Evolutionary conservation across 2,888 invertebrate species (phyloP), one percentile per base, ranked within the genome.

Genomic region (Subacronicta megacephala): DNA sequence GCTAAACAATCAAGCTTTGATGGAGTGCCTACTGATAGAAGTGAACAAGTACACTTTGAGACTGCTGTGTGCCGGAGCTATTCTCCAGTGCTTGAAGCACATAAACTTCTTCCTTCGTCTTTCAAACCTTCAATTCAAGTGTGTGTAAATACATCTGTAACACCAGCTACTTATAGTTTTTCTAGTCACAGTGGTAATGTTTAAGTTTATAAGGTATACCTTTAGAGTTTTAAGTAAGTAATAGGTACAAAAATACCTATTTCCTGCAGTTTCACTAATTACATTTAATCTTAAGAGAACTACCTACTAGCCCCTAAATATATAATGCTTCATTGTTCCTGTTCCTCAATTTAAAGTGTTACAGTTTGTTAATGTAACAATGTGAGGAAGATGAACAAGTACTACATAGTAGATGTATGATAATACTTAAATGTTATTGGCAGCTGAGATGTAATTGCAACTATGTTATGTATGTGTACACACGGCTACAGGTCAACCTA

Each of bases 1-100:
- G 96, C 96, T 20, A 96, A 96, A 90, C 95, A 96, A 72, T 96
- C 96, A 68, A 97, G 95, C 79, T 95, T 96, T 87, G 96, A 96
- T 80, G 90, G 95, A 65, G 89, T 92, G 72, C 94, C 94, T 63
- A 77, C 84, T 42, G 94, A 94, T 60, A 90, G 90, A 75, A 89
- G 80, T 88, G 94, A 94, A 69, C 91, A 85, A 81, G 90, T 93
- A 59, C 91, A 93, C 81, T 94, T 93, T 88, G 94, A 94, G 67
- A 87, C 89, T 70, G 84, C 86, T 68, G 85, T 90, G 47, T 89
- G 90, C 78, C 86, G 83, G 71, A 94, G 90, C 81, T 94, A 94
- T 77, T 93, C 94, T 66, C 93, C 94, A 71, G 92, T 92, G 82
- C 90, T 90, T 66, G 94, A 94, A 83, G 94, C 92, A 67, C 94